Evolutionary conservation across 92 coral and sea anemone genomes (phyloP), one percentile per base, ranked within the genome.

Genomic region (Meandrina meandrites): DNA sequence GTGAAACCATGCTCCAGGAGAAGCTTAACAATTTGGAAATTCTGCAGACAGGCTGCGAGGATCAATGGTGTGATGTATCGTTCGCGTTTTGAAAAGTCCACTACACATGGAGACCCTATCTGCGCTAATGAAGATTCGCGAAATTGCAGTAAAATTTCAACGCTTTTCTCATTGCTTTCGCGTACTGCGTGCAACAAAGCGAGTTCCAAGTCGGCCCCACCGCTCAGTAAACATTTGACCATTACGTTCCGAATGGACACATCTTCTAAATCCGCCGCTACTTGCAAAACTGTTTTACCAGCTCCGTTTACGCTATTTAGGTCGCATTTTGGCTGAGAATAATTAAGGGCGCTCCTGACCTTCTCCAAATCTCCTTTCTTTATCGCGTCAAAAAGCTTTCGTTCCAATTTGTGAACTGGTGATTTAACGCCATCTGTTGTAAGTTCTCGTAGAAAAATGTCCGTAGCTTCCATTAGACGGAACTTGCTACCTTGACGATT

Each of bases 261-360:
- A n/a, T 74, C 72, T 17, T 35, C 47, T 16, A 84, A 18, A 9
- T 56, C 73, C 37, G 16, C 87, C 14, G 98, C 98, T 6, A 91
- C 74, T 75, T 96, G 98, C 69, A 96, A 86, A 6, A 91, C 90
- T 3, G 98, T 96, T 82, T 92, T 84, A 1, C 98, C 98, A n/a
- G 83, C 81, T 14, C 82, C 74, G 81, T 91, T 79, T 47, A 91
- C 90, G 34, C 90, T 89, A 79, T 96, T 91, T 22, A 93, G 73
- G 75, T 94, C 93, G 36, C 40, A 18, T 54, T 36, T n/a, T 73
- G 51, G 47, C 6, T 15, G 28, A 36, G 70, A 35, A 30, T 28
- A 53, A 18, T 14, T 19, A 7, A 84, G 45, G 30, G 36, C n/a
- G 17, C 35, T 57, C 72, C 30, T 73, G 35, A 84, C 50, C 6